These are phyloP conservation scores for Macrotis lagotis DNA, from an alignment of 2,113 vertebrate species.

Conservation along the genomic window DNA sequence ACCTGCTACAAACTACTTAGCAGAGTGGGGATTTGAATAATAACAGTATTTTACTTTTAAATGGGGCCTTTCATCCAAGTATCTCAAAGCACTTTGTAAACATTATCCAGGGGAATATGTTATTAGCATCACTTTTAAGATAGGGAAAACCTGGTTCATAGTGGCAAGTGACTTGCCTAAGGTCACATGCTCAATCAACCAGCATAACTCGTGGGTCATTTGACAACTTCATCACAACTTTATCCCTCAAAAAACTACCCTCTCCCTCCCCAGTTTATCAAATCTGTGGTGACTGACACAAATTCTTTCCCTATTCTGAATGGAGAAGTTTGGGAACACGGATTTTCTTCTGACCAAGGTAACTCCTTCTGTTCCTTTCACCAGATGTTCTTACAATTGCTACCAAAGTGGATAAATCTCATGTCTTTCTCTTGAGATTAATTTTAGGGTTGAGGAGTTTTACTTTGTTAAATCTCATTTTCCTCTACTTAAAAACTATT, in stretches of 20 bases:
- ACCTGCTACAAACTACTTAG: slow-evolving; percentile 57
- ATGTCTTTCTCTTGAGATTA: neutral
- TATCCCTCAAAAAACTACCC: neutral
- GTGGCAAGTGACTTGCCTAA: slow-evolving; percentile 62
- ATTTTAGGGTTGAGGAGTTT: slow-evolving; percentile 22
- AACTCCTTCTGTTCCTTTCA: neutral
- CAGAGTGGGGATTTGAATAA: slow-evolving; percentile 61
- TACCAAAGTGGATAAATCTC: neutral
- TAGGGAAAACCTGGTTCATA: slow-evolving; percentile 4
- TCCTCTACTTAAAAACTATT: slow-evolving; percentile 25
- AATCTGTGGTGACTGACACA: neutral
- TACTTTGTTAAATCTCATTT: slow-evolving; percentile 34
- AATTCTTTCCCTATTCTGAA: neutral
- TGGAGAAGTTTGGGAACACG: neutral
- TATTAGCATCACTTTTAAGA: slow-evolving; percentile 36
- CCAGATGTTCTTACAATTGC: neutral
- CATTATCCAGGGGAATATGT: slow-evolving; percentile 43
- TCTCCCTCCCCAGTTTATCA: neutral
- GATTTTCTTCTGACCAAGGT: neutral
- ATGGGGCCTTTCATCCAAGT: slow-evolving; percentile 49
- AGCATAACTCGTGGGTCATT: neutral
- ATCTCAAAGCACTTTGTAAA: slow-evolving; percentile 51
- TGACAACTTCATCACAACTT: slow-evolving; percentile 3
- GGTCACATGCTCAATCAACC: slow-evolving; percentile 20
- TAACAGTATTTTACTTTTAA: slow-evolving; percentile 70